Evolutionary conservation across 2,888 invertebrate species (phyloP).

Genomic region (Andrena dorsata): DNA sequence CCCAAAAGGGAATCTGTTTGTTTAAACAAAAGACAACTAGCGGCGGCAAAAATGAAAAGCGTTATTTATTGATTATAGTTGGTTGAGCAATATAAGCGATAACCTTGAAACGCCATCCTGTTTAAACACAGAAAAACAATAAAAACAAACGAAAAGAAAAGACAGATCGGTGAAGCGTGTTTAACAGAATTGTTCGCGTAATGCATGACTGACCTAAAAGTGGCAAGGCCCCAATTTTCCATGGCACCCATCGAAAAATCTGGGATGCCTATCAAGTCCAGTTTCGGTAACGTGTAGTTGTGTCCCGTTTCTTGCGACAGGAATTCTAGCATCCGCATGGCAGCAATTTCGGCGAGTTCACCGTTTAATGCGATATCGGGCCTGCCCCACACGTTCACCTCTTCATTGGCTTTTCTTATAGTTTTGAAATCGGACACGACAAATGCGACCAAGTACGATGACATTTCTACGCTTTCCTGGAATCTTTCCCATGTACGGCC

Average conservation of each 20-base stretch:
- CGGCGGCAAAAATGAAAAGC: no score
- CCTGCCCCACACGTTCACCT: slow-evolving; percentile 84
- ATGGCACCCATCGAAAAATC: slow-evolving; percentile 94
- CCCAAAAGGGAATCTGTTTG: no score
- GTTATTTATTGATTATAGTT: no score
- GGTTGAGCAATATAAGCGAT: no score
- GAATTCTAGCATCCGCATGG: slow-evolving; percentile 83
- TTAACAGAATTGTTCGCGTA: background rate
- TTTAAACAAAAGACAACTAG: no score
- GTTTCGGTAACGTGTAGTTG: slow-evolving; percentile 91
- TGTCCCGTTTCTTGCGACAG: slow-evolving; percentile 86
- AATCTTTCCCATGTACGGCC: slow-evolving; percentile 86
- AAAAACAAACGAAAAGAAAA: no score
- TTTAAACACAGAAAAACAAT: no score
- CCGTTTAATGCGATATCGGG: slow-evolving; percentile 69
- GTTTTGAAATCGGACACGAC: slow-evolving; percentile 87
- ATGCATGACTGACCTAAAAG: slow-evolving; percentile 84
- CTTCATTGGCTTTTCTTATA: slow-evolving; percentile 82
- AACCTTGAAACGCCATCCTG: no score
- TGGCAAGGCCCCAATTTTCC: slow-evolving; percentile 97
- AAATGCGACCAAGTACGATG: slow-evolving; percentile 93
- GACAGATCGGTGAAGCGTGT: no score
- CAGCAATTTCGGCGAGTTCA: slow-evolving; percentile 82
- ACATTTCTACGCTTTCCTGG: slow-evolving; percentile 92
- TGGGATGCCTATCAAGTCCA: slow-evolving; percentile 93